Evolutionary conservation across 2,888 invertebrate genomes (phyloP).

Genomic region (Homarus gammarus): DNA sequence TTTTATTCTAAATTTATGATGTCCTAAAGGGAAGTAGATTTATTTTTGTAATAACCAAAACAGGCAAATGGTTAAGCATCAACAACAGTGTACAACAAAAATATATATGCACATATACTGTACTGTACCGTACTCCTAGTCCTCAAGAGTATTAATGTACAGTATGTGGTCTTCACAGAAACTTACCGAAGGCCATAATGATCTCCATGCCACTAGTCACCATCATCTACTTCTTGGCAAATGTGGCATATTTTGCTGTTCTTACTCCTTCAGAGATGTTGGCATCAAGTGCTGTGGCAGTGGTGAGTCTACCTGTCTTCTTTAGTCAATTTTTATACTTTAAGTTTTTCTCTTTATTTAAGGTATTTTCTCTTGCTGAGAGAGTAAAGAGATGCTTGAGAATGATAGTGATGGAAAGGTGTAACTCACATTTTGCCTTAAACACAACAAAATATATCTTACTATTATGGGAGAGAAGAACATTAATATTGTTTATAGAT

Average conservation of each 20-base stretch:
- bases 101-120: too few species aligned
- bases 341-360: not conserved
- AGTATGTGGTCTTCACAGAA: constrained; percentile 80
- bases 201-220: constrained; percentile 81
- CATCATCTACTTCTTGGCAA: constrained; percentile 80
- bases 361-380: not conserved
- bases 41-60: too few species aligned
- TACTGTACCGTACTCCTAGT: too few species aligned
- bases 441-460: too few species aligned
- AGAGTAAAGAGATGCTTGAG: not conserved
- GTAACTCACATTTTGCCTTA: not conserved
- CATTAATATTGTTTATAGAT: too few species aligned
- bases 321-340: not conserved
- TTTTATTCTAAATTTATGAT: too few species aligned
- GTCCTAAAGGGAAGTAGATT: too few species aligned
- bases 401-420: not conserved
- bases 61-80: too few species aligned
- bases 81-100: too few species aligned
- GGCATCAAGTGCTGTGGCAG: constrained; percentile 82
- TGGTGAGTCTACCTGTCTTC: constrained; percentile 79
- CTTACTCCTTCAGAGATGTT: constrained; percentile 80
- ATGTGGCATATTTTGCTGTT: constrained; percentile 80
- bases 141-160: too few species aligned
- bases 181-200: constrained; percentile 81
- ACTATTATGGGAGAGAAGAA: too few species aligned